Percentiles rank a stretch among this genome's conserved stretches.
phyloP scores from a whole-genome alignment of 2,888 invertebrate species.

The Sarcophaga rosellei region DNA sequence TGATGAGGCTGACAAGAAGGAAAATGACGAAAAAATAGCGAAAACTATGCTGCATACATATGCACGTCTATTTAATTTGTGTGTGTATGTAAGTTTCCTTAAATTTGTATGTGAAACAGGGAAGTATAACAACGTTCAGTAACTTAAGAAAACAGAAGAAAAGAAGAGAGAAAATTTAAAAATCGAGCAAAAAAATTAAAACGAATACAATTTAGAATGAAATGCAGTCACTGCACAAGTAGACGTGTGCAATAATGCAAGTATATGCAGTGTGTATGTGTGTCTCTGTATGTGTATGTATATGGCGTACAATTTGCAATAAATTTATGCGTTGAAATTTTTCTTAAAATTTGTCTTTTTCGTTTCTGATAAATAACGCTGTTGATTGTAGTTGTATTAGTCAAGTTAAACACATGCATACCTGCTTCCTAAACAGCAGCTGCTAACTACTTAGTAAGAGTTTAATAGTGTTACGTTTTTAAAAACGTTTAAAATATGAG shows the following conservation, averaged over 20 bases:
- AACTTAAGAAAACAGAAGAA: too few species aligned
- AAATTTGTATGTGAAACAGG: too few species aligned
- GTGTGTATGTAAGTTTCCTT: not conserved
- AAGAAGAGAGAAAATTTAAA: not conserved
- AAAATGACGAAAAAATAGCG: conserved; percentile 30
- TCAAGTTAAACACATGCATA: conserved; percentile 45
- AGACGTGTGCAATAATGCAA: not conserved
- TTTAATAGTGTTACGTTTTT: too few species aligned
- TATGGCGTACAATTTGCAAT: conserved; percentile 54
- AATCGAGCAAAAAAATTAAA: not conserved
- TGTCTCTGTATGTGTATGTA: not conserved
- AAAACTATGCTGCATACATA: not conserved
- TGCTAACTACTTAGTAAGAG: not conserved
- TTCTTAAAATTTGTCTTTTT: conserved; percentile 62
- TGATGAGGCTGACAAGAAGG: conserved; percentile 14
- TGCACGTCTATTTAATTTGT: not conserved
- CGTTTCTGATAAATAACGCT: conserved; percentile 59
- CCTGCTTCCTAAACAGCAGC: not conserved
- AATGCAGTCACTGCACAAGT: not conserved
- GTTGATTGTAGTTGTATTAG: conserved; percentile 60
- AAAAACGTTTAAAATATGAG: too few species aligned
- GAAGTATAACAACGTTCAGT: too few species aligned
- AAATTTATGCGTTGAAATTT: conserved; percentile 66
- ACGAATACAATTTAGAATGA: conserved; percentile 1
- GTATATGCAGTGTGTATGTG: conserved; percentile 5